These are phyloP conservation scores for Epicauta chinensis DNA, from an alignment of 1,140 invertebrate genomes.

Conservation along the genomic window DNA sequence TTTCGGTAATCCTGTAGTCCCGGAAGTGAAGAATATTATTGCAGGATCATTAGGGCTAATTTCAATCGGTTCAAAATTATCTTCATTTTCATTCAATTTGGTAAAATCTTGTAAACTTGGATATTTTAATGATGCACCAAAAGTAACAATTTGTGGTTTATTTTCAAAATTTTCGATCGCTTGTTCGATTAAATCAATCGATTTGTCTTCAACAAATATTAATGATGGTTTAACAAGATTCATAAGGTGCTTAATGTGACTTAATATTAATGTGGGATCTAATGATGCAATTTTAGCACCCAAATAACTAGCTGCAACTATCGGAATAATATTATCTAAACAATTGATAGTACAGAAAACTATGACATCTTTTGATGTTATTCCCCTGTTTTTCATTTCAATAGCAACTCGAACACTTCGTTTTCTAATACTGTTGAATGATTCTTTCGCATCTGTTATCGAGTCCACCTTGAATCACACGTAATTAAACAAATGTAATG, in stretches of 20 bases:
- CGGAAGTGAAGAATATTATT: conserved; percentile 51
- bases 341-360: conserved; percentile 3
- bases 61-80: conserved; percentile 27
- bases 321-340: conserved; percentile 10
- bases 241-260: conserved; percentile 22
- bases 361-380: conserved; percentile 12
- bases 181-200: conserved; percentile 18
- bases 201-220: conserved; percentile 27
- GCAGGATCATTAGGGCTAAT: conserved; percentile 28
- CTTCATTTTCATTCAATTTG: conserved; percentile 18
- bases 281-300: conserved; percentile 13
- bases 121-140: conserved; percentile 10
- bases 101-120: conserved; percentile 21
- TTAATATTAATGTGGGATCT: conserved; percentile 23
- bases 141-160: conserved; percentile 23
- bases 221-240: conserved; percentile 26
- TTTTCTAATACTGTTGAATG: conserved; percentile 3
- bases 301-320: neutral
- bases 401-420: conserved; percentile 9
- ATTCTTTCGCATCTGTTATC: conserved; percentile 1
- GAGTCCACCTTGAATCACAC: no score
- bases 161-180: conserved; percentile 2
- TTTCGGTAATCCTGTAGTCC: conserved; percentile 70
- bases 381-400: neutral
- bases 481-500: no score